phyloP scores from a whole-genome alignment of 1,140 invertebrate genomes.

The Bombyx mandarina region DNA sequence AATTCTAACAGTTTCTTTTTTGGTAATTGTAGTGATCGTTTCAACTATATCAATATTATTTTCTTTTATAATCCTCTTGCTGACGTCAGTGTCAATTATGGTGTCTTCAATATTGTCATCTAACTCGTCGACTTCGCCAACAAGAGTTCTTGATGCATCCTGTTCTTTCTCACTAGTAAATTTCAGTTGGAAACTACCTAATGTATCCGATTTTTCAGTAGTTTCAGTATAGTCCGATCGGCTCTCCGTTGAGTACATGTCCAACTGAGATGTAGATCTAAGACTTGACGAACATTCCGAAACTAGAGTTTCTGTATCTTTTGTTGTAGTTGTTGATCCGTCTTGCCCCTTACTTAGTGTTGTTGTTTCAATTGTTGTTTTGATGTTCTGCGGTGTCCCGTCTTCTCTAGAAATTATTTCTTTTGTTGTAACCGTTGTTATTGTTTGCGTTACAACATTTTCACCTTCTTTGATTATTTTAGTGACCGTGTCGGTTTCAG shows the following conservation, averaged over 20 bases:
- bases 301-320: slow-evolving; percentile 64
- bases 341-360: slow-evolving; percentile 65
- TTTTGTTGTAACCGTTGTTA: slow-evolving; percentile 68
- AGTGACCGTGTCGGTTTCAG: slow-evolving; percentile 68
- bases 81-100: slow-evolving; percentile 63
- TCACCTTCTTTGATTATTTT: slow-evolving; percentile 70
- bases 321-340: slow-evolving; percentile 61
- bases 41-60: slow-evolving; percentile 58
- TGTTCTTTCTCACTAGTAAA: slow-evolving; percentile 16
- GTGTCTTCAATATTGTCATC: slow-evolving; percentile 61
- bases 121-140: slow-evolving; percentile 39
- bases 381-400: slow-evolving; percentile 69
- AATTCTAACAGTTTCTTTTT: slow-evolving; percentile 55
- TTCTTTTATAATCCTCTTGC: slow-evolving; percentile 58
- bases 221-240: slow-evolving; percentile 30
- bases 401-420: slow-evolving; percentile 69
- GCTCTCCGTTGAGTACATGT: slow-evolving; percentile 39
- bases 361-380: slow-evolving; percentile 71
- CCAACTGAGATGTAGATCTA: slow-evolving; percentile 62
- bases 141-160: slow-evolving; percentile 6
- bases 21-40: slow-evolving; percentile 64
- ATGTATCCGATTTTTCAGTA: slow-evolving; percentile 30
- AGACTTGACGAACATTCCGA: slow-evolving; percentile 69
- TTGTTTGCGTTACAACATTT: slow-evolving; percentile 68
- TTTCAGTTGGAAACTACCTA: slow-evolving; percentile 17